phyloP scores from a whole-genome alignment of 2,797 vertebrate genomes.

The Falco columbarius region DNA sequence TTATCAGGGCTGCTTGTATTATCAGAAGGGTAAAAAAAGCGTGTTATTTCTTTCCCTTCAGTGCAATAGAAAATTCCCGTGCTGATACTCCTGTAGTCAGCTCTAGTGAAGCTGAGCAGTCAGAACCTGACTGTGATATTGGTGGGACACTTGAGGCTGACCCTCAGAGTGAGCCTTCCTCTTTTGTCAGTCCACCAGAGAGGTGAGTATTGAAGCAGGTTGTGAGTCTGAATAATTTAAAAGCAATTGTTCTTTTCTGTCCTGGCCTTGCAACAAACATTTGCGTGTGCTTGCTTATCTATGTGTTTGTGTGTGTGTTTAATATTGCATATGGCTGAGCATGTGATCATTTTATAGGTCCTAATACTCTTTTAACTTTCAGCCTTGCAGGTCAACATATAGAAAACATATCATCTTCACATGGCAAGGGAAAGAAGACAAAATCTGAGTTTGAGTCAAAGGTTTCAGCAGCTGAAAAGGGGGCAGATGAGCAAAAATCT shows the following conservation, averaged over 20 bases:
- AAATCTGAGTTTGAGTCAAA: slow-evolving; percentile 78
- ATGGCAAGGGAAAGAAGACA: slow-evolving; percentile 78
- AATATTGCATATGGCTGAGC: background rate
- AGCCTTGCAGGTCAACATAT: slow-evolving; percentile 81
- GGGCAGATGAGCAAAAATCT: slow-evolving; percentile 68
- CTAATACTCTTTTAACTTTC: slow-evolving; percentile 1
- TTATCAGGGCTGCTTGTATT: background rate
- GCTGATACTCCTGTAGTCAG: slow-evolving; percentile 81
- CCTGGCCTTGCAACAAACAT: slow-evolving; percentile 33
- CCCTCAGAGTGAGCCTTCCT: slow-evolving; percentile 83
- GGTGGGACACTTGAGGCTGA: slow-evolving; percentile 81
- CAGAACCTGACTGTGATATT: slow-evolving; percentile 82
- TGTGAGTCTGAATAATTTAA: slow-evolving; percentile 19
- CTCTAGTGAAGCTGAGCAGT: slow-evolving; percentile 87
- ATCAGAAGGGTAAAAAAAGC: slow-evolving; percentile 84
- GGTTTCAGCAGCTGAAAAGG: slow-evolving; percentile 71
- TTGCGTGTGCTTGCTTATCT: slow-evolving; percentile 38
- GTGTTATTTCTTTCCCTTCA: slow-evolving; percentile 88
- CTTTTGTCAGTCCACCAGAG: slow-evolving; percentile 84
- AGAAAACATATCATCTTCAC: slow-evolving; percentile 80
- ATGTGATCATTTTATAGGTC: fast-evolving
- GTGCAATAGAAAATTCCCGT: slow-evolving; percentile 88
- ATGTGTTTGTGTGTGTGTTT: background rate
- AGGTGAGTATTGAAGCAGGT: slow-evolving; percentile 84
- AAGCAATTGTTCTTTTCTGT: slow-evolving; percentile 68